Evolutionary conservation across 2,797 vertebrate genomes (phyloP), one percentile per base, ranked within the genome.

Genomic region (Rhodeus uyekii): DNA sequence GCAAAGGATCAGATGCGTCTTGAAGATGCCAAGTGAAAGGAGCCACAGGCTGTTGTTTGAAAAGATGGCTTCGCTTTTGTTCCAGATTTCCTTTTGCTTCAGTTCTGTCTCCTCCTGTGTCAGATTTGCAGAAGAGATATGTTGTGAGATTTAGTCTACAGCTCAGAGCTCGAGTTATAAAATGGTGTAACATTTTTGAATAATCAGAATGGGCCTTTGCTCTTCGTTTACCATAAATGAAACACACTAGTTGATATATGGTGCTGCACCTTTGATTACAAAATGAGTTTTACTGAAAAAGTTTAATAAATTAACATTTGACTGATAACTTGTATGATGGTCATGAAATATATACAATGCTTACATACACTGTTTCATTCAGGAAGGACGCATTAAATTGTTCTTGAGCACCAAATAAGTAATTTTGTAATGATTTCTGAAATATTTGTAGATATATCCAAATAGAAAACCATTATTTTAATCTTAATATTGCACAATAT

Each of bases 31-130:
- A 86, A 76, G 81, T 16, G 72, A 76, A 78, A 78, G 78, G 58
- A 86, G 81, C 83, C 76, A 78, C 85, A 85, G 84, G 83, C 85
- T 85, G 85, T 85, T 85, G 78, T 81, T 86, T 85, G 85, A 86
- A 88, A 83, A 86, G 87, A 86, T 86, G 87, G 85, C 80, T 81
- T 63, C 78, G 81, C 83, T 83, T 86, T 85, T 81, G 80, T 81
- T 87, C 82, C 83, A 86, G 83, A 83, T 84, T 67, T 78, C 24
- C 67, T 77, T 81, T 72, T 74, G 72, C 84, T 63, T 82, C 71
- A 68, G 22, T 85, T 78, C 72, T 80, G 36, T 85, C 83, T 79
- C 77, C 83, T 79, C 73, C 67, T 80, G 76, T 76, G 84, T 74
- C 71, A 83, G 80, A 69, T 82, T 80, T 79, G 77, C 74, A 76